A percentile compares a stretch with the other conserved stretches of the same genome.
Conservation (phyloP, 2,797 vertebrate species). For the Antrozous pallidus region DNA sequence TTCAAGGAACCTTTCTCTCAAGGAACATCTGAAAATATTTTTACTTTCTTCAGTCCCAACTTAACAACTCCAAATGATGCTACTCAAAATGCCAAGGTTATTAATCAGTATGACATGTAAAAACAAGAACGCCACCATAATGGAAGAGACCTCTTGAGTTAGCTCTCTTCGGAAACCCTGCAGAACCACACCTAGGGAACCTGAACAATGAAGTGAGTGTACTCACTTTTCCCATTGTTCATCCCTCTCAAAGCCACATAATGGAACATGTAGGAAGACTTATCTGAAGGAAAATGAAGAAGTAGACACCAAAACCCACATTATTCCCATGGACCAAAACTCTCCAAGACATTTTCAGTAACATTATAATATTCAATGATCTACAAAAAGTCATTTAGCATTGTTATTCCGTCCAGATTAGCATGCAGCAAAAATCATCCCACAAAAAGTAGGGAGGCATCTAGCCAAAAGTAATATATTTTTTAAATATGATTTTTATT, state of each 20-base stretch:
- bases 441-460: constrained; percentile 16
- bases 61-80: constrained; percentile 47
- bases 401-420: neutral
- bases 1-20: constrained; percentile 40
- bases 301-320: constrained; percentile 55
- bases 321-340: constrained; percentile 41
- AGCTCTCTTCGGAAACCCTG: constrained; percentile 57
- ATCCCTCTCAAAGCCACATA: constrained; percentile 41
- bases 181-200: constrained; percentile 68
- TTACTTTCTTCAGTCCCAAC: constrained; percentile 46
- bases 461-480: constrained; percentile 12
- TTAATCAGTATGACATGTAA: constrained; percentile 57
- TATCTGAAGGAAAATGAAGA: constrained; percentile 46
- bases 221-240: neutral
- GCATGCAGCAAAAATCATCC: neutral
- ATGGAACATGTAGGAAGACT: constrained; percentile 47
- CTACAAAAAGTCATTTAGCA: constrained; percentile 20
- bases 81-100: constrained; percentile 31
- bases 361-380: neutral
- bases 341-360: neutral
- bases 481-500: neutral
- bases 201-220: constrained; percentile 65
- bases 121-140: constrained; percentile 60
- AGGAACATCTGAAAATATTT: constrained; percentile 42
- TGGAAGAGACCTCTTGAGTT: constrained; percentile 62